Evolutionary conservation across 1,140 invertebrate genomes (phyloP).

Genomic region (Physella acuta): DNA sequence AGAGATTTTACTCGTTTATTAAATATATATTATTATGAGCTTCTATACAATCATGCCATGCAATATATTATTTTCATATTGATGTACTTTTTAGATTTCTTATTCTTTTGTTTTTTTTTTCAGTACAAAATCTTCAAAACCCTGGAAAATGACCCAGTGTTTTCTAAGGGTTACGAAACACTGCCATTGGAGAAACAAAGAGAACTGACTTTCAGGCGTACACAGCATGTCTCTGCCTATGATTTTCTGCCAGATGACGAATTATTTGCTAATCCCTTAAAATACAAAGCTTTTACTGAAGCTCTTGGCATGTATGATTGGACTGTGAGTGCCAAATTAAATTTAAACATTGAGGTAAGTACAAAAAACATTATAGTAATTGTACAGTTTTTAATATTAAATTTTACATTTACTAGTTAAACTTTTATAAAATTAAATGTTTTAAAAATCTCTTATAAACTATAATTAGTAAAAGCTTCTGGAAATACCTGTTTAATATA

Average conservation of each 20-base stretch:
- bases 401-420: no score
- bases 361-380: no score
- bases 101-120: slow-evolving; percentile 44
- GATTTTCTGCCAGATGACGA: slow-evolving; percentile 68
- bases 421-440: no score
- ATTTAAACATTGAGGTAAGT: slow-evolving; percentile 58
- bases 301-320: slow-evolving; percentile 73
- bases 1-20: no score
- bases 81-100: no score
- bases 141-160: slow-evolving; percentile 79
- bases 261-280: slow-evolving; percentile 60
- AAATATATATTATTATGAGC: no score
- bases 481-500: no score
- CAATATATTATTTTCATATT: no score
- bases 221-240: slow-evolving; percentile 68
- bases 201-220: slow-evolving; percentile 66
- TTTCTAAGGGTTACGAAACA: slow-evolving; percentile 64
- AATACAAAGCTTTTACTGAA: slow-evolving; percentile 53
- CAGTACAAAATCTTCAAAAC: slow-evolving; percentile 81
- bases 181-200: slow-evolving; percentile 73
- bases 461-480: no score
- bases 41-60: no score
- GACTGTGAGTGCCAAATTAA: slow-evolving; percentile 68
- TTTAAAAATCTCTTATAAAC: no score
- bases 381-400: no score